Conservation (phyloP, 2,888 invertebrate genomes). For the Hofmannophila pseudospretella region DNA sequence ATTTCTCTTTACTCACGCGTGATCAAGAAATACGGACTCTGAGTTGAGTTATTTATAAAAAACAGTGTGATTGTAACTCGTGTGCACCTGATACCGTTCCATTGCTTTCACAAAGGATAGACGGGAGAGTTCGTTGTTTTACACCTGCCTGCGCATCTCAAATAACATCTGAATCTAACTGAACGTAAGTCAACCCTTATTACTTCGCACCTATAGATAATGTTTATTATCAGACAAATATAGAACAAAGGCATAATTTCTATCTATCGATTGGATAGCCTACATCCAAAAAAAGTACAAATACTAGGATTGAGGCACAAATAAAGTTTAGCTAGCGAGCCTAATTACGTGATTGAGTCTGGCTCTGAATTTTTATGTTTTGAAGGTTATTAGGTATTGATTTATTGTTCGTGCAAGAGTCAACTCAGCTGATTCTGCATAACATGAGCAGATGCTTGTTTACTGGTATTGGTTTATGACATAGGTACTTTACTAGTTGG, state of each 20-base stretch:
- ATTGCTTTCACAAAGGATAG: conserved; percentile 61
- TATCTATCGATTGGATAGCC: background rate
- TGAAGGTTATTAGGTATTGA: too few relatives aligned
- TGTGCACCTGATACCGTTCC: conserved; percentile 30
- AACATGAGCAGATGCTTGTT: too few relatives aligned
- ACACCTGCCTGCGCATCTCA: conserved; percentile 37
- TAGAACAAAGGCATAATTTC: background rate
- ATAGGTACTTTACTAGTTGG: too few relatives aligned
- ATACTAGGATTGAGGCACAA: too few relatives aligned
- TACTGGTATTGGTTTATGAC: too few relatives aligned
- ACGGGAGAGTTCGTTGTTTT: conserved; percentile 31
- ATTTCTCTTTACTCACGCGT: conserved; percentile 20
- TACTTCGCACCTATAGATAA: background rate
- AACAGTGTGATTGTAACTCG: conserved; percentile 14
- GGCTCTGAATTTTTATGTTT: too few relatives aligned
- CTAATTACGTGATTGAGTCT: too few relatives aligned
- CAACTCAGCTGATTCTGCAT: too few relatives aligned
- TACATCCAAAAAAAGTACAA: too few relatives aligned
- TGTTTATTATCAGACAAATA: background rate
- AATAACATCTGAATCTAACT: conserved; percentile 25
- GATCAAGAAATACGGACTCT: conserved; percentile 1
- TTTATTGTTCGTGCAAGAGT: too few relatives aligned
- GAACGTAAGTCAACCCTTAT: conserved; percentile 26
- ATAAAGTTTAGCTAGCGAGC: too few relatives aligned
- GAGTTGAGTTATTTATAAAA: conserved; percentile 1